phyloP scores from a whole-genome alignment of 2,888 invertebrate species.

The Spialia ferax region DNA sequence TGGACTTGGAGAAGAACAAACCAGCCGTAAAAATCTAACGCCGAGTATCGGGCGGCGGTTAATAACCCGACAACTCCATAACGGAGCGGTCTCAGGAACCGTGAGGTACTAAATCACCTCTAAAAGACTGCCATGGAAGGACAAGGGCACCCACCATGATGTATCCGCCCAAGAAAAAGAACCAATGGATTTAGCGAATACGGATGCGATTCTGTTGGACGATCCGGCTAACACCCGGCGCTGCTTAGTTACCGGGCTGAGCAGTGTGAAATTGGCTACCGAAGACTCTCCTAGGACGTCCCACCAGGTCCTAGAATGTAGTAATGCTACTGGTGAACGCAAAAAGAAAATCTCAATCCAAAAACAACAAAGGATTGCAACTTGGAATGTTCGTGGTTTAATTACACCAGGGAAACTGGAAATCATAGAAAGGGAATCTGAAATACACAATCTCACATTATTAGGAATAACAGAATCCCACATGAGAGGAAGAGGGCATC shows the following conservation, averaged over 20 bases:
- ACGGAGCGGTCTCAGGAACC: constrained; percentile 28
- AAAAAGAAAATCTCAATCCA: neutral
- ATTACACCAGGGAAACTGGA: constrained; percentile 2
- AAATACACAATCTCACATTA: neutral
- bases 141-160: constrained; percentile 8
- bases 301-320: neutral
- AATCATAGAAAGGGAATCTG: constrained; percentile 9
- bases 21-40: constrained; percentile 39
- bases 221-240: constrained; percentile 36
- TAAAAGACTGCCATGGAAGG: constrained; percentile 5
- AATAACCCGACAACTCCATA: constrained; percentile 37
- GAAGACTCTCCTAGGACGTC: constrained; percentile 1
- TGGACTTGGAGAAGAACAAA: constrained; percentile 9
- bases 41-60: constrained; percentile 21
- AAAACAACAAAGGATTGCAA: neutral
- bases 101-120: constrained; percentile 11
- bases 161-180: neutral
- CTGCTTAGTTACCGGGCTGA: constrained; percentile 33
- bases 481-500: constrained; percentile 3
- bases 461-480: constrained; percentile 5
- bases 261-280: constrained; percentile 38
- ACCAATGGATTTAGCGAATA: neutral
- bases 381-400: constrained; percentile 18
- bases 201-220: constrained; percentile 8
- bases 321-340: constrained; percentile 6